phyloP scores from a whole-genome alignment of 2,797 vertebrate species.

The Diplodus puntazzo region DNA sequence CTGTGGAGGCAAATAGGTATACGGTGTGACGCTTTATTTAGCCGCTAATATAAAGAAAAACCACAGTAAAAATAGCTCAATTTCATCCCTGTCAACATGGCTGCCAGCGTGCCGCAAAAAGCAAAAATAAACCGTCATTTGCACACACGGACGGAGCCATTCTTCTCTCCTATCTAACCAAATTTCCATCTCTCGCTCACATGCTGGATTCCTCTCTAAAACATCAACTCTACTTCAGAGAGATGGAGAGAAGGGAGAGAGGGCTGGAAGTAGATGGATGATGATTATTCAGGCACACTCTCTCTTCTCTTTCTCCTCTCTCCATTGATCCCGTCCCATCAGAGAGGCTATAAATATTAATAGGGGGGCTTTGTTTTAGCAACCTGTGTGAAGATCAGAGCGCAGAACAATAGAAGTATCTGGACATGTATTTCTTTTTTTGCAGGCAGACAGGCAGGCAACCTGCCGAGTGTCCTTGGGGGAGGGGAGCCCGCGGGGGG shows the following conservation, averaged over 20 bases:
- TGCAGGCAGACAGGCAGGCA: conserved; percentile 60
- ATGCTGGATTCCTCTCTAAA: conserved; percentile 56
- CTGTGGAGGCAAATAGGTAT: conserved; percentile 13
- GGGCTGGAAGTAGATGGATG: conserved; percentile 78
- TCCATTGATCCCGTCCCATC: conserved; percentile 86
- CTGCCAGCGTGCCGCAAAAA: neutral
- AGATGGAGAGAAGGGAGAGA: conserved; percentile 62
- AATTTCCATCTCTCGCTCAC: conserved; percentile 52
- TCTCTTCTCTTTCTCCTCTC: conserved; percentile 70
- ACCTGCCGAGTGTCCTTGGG: conserved; percentile 76
- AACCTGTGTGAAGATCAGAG: conserved; percentile 87
- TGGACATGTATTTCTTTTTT: conserved; percentile 69
- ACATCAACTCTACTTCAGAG: conserved; percentile 82
- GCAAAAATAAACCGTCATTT: conserved; percentile 13
- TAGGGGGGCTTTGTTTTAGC: conserved; percentile 84
- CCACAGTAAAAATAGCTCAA: conserved; percentile 32
- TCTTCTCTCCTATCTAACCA: conserved; percentile 36
- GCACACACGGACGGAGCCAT: conserved; percentile 11
- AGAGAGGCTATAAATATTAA: conserved; percentile 90
- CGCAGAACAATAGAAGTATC: conserved; percentile 80
- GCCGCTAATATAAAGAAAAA: conserved; percentile 31
- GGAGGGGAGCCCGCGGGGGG: conserved; percentile 75
- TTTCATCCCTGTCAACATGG: conserved; percentile 16
- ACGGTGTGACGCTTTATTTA: conserved; percentile 11
- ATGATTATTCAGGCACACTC: conserved; percentile 85